A percentile compares a stretch with the other conserved stretches of the same genome.
Evolutionary conservation across 1,140 invertebrate genomes (phyloP).

Genomic region (Holotrichia oblita): DNA sequence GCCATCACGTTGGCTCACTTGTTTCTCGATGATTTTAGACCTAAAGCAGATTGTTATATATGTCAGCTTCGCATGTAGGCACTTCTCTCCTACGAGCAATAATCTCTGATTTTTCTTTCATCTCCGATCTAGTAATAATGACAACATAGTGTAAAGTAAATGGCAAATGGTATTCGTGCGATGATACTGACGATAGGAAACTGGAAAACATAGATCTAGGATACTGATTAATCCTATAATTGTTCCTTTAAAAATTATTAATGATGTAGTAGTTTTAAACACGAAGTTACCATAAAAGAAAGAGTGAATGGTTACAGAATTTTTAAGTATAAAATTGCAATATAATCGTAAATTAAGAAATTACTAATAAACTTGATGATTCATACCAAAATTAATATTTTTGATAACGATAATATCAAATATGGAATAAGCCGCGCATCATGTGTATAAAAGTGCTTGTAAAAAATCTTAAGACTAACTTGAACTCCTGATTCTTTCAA

Average conservation of each 20-base stretch:
- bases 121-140: neutral
- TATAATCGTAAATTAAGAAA: too few relatives aligned
- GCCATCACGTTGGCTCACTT: neutral
- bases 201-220: slow-evolving; percentile 27
- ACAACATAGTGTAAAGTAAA: slow-evolving; percentile 16
- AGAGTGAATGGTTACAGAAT: too few relatives aligned
- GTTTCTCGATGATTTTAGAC: neutral
- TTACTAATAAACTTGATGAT: too few relatives aligned
- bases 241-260: slow-evolving; percentile 1
- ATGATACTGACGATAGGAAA: slow-evolving; percentile 2
- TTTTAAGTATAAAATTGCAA: too few relatives aligned
- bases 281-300: neutral
- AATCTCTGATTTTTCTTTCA: neutral
- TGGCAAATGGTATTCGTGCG: slow-evolving; percentile 2
- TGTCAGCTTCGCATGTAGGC: neutral
- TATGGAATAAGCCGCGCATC: too few relatives aligned
- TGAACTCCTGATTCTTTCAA: too few relatives aligned
- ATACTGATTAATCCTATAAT: slow-evolving; percentile 16
- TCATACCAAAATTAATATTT: too few relatives aligned
- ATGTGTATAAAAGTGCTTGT: too few relatives aligned
- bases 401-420: too few relatives aligned
- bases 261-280: neutral
- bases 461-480: too few relatives aligned
- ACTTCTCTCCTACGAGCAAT: neutral
- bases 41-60: neutral